phyloP scores from a whole-genome alignment of 1,140 invertebrate species.

The Temnothorax curvispinosus region DNA sequence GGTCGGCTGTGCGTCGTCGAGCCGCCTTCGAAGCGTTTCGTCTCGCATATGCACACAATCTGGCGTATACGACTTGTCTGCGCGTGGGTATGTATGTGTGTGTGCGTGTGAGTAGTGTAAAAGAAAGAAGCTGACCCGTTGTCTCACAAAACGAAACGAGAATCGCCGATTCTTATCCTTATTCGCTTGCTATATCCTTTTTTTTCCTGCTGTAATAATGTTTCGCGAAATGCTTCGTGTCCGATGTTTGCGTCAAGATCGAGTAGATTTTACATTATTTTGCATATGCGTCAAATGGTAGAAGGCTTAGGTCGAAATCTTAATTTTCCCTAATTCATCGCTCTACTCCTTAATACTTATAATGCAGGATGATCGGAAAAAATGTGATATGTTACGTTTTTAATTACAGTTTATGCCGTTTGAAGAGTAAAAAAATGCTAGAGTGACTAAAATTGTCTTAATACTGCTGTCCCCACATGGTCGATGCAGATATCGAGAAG shows the following conservation, averaged over 20 bases:
- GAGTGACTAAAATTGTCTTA: background rate
- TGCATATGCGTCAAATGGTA: conserved; percentile 16
- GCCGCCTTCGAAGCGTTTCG: conserved; percentile 63
- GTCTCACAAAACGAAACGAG: conserved; percentile 27
- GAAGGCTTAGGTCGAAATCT: background rate
- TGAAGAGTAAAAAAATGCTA: background rate
- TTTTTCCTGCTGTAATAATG: background rate
- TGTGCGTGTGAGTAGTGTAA: background rate
- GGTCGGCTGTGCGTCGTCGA: conserved; percentile 73
- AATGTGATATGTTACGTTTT: background rate
- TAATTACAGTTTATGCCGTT: background rate
- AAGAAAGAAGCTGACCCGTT: conserved; percentile 33
- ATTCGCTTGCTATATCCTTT: background rate
- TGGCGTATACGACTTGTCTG: background rate
- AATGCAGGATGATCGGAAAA: background rate
- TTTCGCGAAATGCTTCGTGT: background rate
- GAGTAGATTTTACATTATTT: conserved; percentile 39
- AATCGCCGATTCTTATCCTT: conserved; percentile 16
- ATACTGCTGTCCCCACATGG: background rate
- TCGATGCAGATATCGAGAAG: conserved; percentile 24
- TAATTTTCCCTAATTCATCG: background rate
- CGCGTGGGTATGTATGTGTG: background rate
- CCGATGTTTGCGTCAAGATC: conserved; percentile 20
- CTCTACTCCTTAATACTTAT: background rate
- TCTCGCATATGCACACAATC: conserved; percentile 48